Conservation (phyloP, 64 coral and sea anemone genomes). For the Montipora sp. region DNA sequence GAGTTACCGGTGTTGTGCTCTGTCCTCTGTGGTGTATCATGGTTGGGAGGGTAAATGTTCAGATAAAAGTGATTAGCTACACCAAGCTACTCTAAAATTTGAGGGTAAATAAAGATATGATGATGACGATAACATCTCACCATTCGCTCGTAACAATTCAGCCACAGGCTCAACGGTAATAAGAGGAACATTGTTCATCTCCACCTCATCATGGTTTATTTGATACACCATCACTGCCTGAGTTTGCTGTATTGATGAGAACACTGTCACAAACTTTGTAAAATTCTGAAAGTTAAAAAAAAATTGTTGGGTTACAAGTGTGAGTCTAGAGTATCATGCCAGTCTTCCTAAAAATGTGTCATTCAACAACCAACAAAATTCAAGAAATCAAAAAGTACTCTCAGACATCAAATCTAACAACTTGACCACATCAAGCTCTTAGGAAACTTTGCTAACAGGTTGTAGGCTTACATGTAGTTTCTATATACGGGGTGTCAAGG, state of each 20-base stretch:
- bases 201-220: constrained; percentile 68
- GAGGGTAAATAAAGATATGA: not conserved
- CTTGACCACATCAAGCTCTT: no score
- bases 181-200: constrained; percentile 75
- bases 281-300: constrained; percentile 72
- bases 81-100: no score
- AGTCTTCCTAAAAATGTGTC: not conserved
- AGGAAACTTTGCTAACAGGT: no score
- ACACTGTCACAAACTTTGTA: constrained; percentile 87
- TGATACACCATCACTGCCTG: constrained; percentile 91
- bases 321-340: not conserved
- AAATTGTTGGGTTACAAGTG: not conserved
- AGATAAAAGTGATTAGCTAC: no score
- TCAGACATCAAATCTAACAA: no score
- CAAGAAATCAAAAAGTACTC: no score
- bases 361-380: no score
- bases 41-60: no score
- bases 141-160: constrained; percentile 67
- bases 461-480: no score
- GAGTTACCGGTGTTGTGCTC: no score
- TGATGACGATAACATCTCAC: constrained; percentile 9
- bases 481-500: no score
- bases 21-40: no score
- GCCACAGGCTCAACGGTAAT: constrained; percentile 72
- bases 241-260: constrained; percentile 85